These are phyloP conservation scores for Misgurnus anguillicaudatus DNA, from an alignment of 2,113 vertebrate genomes.

Conservation along the genomic window DNA sequence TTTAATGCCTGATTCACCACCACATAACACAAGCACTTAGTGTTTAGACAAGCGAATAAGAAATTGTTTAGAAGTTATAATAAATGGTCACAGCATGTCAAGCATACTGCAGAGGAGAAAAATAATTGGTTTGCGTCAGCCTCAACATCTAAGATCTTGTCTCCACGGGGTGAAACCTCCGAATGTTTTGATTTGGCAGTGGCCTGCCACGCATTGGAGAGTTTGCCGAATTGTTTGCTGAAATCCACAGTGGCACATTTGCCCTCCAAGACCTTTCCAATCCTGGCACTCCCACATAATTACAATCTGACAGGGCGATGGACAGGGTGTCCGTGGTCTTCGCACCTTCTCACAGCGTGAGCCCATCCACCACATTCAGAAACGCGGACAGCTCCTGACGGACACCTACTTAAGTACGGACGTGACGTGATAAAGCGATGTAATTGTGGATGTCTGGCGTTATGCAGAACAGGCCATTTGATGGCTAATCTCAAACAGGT, in stretches of 20 bases:
- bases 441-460: slow-evolving; percentile 22
- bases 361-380: neutral
- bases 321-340: slow-evolving; percentile 12
- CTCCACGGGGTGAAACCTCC: neutral
- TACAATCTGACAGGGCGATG: slow-evolving; percentile 47
- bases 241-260: slow-evolving; percentile 23
- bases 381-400: neutral
- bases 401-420: neutral
- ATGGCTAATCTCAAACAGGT: slow-evolving; percentile 51
- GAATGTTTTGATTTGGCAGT: slow-evolving; percentile 33
- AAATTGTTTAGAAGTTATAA: neutral
- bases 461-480: slow-evolving; percentile 26
- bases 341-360: neutral
- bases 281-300: slow-evolving; percentile 46
- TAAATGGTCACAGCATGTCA: slow-evolving; percentile 24
- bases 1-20: neutral
- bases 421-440: slow-evolving; percentile 5
- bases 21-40: neutral
- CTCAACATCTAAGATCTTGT: slow-evolving; percentile 10
- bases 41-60: neutral
- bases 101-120: neutral
- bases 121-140: slow-evolving; percentile 16
- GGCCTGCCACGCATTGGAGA: neutral
- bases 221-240: slow-evolving; percentile 36
- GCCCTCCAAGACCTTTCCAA: slow-evolving; percentile 38